Conservation (phyloP, 2,888 invertebrate species). For the Lasius fuliginosus region DNA sequence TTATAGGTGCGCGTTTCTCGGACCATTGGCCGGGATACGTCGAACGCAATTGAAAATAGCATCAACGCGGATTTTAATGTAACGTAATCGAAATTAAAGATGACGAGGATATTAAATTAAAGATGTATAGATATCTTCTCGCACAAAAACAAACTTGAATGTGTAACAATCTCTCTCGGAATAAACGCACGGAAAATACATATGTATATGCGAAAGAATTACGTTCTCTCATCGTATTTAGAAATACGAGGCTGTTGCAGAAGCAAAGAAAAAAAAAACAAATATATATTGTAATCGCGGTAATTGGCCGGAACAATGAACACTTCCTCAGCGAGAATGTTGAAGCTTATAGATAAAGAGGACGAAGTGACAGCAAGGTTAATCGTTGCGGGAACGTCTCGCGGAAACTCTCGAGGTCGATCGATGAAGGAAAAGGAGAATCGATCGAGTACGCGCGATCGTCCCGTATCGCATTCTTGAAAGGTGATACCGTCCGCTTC, state of each 20-base stretch:
- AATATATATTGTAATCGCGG: too few relatives aligned
- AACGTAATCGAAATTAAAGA: background rate
- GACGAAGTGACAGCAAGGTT: background rate
- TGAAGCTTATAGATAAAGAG: background rate
- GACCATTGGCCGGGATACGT: constrained; percentile 41
- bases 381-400: background rate
- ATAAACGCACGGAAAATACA: background rate
- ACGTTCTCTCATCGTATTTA: background rate
- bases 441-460: background rate
- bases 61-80: constrained; percentile 14
- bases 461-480: constrained; percentile 53
- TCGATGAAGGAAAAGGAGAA: constrained; percentile 22
- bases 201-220: background rate
- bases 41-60: constrained; percentile 48
- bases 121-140: too few relatives aligned
- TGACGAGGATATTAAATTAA: constrained; percentile 7
- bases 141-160: background rate
- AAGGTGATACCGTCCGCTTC: constrained; percentile 66
- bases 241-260: background rate
- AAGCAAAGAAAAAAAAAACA: too few relatives aligned
- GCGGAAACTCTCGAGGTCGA: background rate
- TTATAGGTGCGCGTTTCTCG: constrained; percentile 59
- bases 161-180: background rate
- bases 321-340: background rate
- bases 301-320: too few relatives aligned